Evolutionary conservation across 2,113 vertebrate genomes (phyloP).

Genomic region (Indicator indicator): DNA sequence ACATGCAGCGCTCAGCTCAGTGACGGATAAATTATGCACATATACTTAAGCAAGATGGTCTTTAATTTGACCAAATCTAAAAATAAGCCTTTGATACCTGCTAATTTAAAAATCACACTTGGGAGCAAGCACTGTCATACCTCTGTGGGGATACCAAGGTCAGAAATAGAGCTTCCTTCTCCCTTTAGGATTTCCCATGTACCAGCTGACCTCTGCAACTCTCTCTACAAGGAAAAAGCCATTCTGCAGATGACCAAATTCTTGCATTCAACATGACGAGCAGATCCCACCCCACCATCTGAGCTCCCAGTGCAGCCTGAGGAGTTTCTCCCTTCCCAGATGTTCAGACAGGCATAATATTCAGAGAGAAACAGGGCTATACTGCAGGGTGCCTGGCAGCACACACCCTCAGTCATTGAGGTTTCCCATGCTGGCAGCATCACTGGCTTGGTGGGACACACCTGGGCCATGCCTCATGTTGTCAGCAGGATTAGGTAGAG

Average conservation of each 20-base stretch:
- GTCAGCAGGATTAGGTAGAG: neutral
- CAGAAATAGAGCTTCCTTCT: neutral
- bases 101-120: neutral
- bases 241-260: neutral
- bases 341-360: rapidly evolving
- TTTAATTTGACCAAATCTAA: neutral
- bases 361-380: neutral
- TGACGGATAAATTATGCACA: neutral
- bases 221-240: rapidly evolving
- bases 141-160: neutral
- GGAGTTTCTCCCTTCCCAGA: neutral
- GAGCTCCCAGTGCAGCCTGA: neutral
- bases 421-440: neutral
- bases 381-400: neutral
- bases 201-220: neutral
- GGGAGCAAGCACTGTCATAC: neutral
- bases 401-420: neutral
- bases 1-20: neutral
- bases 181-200: neutral
- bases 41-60: neutral
- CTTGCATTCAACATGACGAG: rapidly evolving
- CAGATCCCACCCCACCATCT: neutral
- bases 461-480: neutral
- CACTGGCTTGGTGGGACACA: neutral
- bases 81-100: neutral